Percentiles rank a stretch among this genome's conserved stretches.
Conservation (phyloP, 2,113 vertebrate genomes). For the Plotosus lineatus region DNA sequence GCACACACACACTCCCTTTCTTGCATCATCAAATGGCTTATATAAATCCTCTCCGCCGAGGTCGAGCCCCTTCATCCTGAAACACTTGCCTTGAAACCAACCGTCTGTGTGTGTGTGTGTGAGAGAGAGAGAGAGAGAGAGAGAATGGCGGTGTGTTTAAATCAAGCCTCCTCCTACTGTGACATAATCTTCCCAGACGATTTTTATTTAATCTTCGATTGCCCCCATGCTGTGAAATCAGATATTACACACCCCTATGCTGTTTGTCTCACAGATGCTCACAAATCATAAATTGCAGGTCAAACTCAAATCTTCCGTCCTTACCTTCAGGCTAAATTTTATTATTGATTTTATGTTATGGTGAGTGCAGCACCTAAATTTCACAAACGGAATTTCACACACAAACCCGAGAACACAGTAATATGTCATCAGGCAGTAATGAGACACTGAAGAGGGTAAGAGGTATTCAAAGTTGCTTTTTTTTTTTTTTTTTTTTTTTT, state of each 20-base stretch:
- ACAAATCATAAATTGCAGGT: too few species aligned
- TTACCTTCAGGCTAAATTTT: too few species aligned
- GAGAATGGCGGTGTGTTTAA: background rate
- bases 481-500: too few species aligned
- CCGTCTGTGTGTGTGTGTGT: background rate
- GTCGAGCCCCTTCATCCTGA: conserved; percentile 13
- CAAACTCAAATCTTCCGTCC: too few species aligned
- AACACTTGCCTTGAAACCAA: conserved; percentile 28
- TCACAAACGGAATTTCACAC: too few species aligned
- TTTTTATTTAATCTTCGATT: conserved; percentile 61
- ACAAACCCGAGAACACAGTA: too few species aligned
- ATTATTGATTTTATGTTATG: too few species aligned
- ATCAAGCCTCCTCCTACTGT: conserved; percentile 20
- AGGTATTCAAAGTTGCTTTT: too few species aligned
- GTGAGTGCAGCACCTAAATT: too few species aligned
- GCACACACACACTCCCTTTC: conserved; percentile 30
- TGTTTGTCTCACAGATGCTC: background rate
- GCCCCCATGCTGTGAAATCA: conserved; percentile 69
- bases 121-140: background rate
- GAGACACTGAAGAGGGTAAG: too few species aligned
- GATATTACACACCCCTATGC: conserved; percentile 55
- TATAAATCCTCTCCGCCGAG: conserved; percentile 16
- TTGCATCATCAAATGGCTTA: conserved; percentile 52
- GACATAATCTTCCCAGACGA: conserved; percentile 63
- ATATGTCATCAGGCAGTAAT: too few species aligned